phyloP scores from a whole-genome alignment of 2,113 vertebrate species.

The Alouatta palliata region DNA sequence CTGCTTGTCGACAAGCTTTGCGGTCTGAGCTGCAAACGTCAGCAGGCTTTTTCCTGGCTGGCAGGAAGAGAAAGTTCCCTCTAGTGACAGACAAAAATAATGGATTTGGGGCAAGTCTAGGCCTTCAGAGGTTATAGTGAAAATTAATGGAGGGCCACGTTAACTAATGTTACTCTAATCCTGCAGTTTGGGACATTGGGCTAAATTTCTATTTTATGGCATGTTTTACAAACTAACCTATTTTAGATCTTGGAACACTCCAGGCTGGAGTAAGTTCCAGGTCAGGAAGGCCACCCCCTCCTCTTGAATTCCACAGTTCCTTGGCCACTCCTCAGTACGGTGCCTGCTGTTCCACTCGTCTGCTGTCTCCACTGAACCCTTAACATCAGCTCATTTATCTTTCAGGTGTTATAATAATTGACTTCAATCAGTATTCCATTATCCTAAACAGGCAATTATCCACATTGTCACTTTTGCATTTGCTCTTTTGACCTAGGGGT shows the following conservation, averaged over 20 bases:
- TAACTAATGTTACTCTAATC: slow-evolving; percentile 86
- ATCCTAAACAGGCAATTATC: slow-evolving; percentile 96
- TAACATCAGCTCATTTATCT: slow-evolving; percentile 89
- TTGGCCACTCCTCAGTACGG: slow-evolving; percentile 49
- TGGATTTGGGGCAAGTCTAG: slow-evolving; percentile 70
- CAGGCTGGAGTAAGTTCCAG: slow-evolving; percentile 58
- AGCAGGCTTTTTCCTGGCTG: slow-evolving; percentile 79
- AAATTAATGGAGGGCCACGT: slow-evolving; percentile 82
- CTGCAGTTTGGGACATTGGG: slow-evolving; percentile 77
- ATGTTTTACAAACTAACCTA: slow-evolving; percentile 81
- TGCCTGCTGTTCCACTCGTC: slow-evolving; percentile 73
- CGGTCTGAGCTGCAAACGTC: slow-evolving; percentile 72
- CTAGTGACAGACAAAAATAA: slow-evolving; percentile 80
- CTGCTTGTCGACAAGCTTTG: slow-evolving; percentile 35
- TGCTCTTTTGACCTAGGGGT: slow-evolving; percentile 92
- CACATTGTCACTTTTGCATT: slow-evolving; percentile 97
- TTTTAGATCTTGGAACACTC: slow-evolving; percentile 76
- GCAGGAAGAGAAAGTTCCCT: slow-evolving; percentile 78
- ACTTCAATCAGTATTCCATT: slow-evolving; percentile 96
- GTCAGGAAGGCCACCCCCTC: slow-evolving; percentile 80
- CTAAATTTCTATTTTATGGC: slow-evolving; percentile 82
- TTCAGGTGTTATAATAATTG: slow-evolving; percentile 92
- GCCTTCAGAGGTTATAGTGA: slow-evolving; percentile 76
- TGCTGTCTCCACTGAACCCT: slow-evolving; percentile 85
- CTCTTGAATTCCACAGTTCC: slow-evolving; percentile 65